Conservation (phyloP, 2,113 vertebrate genomes). For the Hystrix cristata region DNA sequence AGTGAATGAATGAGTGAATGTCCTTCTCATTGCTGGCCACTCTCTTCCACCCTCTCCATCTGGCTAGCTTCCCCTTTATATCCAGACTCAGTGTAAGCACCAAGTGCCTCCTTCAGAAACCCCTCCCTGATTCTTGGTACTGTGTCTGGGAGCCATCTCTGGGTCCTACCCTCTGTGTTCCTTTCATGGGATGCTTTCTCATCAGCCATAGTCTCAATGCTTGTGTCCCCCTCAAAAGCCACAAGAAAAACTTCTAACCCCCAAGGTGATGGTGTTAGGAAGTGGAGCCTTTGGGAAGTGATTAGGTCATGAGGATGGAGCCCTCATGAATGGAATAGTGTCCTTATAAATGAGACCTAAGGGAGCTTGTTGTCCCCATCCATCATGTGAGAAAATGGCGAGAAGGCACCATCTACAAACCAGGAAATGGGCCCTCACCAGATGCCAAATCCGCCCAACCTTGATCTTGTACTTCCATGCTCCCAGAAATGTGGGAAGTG, state of each 20-base stretch:
- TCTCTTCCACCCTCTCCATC: background rate
- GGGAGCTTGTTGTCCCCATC: background rate
- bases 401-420: background rate
- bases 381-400: background rate
- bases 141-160: background rate
- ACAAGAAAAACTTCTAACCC: background rate
- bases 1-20: background rate
- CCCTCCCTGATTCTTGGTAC: background rate
- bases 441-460: background rate
- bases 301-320: background rate
- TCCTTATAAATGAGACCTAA: background rate
- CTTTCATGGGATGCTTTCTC: background rate
- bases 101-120: background rate
- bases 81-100: background rate
- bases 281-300: too few relatives aligned
- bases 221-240: background rate
- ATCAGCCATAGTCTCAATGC: background rate
- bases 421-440: background rate
- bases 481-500: background rate
- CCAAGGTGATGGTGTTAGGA: background rate
- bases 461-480: background rate
- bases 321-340: background rate
- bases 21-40: background rate
- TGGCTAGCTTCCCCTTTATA: background rate
- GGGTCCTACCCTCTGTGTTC: too few relatives aligned